These are phyloP conservation scores for Drosophila serrata DNA, from an alignment of 1,140 invertebrate species.

Conservation along the genomic window DNA sequence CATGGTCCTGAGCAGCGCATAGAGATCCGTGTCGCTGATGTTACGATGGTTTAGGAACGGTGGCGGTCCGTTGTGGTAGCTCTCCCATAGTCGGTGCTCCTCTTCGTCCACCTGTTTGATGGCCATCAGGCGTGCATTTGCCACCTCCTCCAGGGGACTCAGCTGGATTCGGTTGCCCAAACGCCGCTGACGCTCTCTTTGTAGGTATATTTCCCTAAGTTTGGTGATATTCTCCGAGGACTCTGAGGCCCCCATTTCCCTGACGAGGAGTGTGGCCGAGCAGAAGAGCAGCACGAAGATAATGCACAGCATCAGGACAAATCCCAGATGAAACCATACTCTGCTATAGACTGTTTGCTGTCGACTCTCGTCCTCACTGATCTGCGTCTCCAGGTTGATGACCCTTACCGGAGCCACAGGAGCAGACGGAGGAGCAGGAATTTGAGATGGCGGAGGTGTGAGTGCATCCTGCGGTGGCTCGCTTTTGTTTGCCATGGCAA, in stretches of 20 bases:
- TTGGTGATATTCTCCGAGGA: constrained; percentile 19
- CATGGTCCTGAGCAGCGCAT: constrained; percentile 88
- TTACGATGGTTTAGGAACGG: constrained; percentile 89
- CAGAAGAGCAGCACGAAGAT: constrained; percentile 46
- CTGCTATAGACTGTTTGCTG: not conserved
- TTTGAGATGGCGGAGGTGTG: not conserved
- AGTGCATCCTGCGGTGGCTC: not conserved
- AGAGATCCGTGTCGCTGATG: constrained; percentile 89
- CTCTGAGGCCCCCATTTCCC: not conserved
- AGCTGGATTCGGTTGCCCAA: constrained; percentile 48
- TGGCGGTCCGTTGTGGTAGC: constrained; percentile 72
- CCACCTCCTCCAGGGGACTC: constrained; percentile 41
- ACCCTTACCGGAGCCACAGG: not conserved
- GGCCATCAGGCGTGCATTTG: constrained; percentile 42
- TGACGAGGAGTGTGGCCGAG: constrained; percentile 8
- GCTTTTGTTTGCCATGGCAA: not conserved
- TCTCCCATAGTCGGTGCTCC: constrained; percentile 31
- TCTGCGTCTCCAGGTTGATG: constrained; percentile 8
- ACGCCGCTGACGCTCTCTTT: constrained; percentile 30
- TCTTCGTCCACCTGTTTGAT: constrained; percentile 43
- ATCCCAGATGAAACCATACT: constrained; percentile 6
- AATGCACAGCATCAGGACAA: constrained; percentile 15
- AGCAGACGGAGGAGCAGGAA: not conserved
- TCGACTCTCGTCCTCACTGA: constrained; percentile 10
- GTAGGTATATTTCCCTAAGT: constrained; percentile 4